Evolutionary conservation across 1,140 invertebrate species (phyloP).

Genomic region (Harlomillsia oculata): DNA sequence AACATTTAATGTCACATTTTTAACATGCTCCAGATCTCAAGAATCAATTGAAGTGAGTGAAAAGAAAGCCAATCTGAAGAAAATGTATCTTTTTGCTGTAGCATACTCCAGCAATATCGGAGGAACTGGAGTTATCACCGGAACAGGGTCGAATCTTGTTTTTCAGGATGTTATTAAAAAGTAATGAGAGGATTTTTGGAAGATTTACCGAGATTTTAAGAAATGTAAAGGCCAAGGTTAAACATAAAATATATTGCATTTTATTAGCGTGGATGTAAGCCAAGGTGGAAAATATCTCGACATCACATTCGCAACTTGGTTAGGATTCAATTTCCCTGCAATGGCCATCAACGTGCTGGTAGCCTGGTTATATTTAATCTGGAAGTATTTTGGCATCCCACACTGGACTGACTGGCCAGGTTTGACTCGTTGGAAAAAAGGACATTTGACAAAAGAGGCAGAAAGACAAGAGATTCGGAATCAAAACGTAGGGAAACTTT

Average conservation of each 20-base stretch:
- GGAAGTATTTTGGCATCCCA: conserved; percentile 57
- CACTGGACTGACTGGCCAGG: conserved; percentile 1
- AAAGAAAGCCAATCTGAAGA: neutral
- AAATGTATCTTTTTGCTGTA: conserved; percentile 52
- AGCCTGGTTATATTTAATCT: conserved; percentile 55
- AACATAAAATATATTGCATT: neutral
- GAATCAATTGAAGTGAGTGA: too few species aligned
- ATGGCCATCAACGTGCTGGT: conserved; percentile 62
- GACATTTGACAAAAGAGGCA: neutral
- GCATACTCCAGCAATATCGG: conserved; percentile 68
- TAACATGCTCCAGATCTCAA: too few species aligned
- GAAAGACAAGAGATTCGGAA: neutral
- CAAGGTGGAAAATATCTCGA: conserved; percentile 29
- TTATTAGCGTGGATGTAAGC: conserved; percentile 16
- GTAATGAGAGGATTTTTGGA: conserved; percentile 14
- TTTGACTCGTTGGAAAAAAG: neutral
- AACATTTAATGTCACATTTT: too few species aligned
- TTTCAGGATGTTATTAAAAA: conserved; percentile 62
- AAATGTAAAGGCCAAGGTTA: neutral
- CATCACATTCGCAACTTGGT: conserved; percentile 58
- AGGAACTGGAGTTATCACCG: conserved; percentile 75
- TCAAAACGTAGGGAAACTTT: conserved; percentile 41
- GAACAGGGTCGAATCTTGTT: conserved; percentile 78
- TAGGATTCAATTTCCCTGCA: conserved; percentile 53
- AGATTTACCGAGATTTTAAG: too few species aligned